Conservation (phyloP, 1,140 invertebrate species). For the Sycophila sp. region DNA sequence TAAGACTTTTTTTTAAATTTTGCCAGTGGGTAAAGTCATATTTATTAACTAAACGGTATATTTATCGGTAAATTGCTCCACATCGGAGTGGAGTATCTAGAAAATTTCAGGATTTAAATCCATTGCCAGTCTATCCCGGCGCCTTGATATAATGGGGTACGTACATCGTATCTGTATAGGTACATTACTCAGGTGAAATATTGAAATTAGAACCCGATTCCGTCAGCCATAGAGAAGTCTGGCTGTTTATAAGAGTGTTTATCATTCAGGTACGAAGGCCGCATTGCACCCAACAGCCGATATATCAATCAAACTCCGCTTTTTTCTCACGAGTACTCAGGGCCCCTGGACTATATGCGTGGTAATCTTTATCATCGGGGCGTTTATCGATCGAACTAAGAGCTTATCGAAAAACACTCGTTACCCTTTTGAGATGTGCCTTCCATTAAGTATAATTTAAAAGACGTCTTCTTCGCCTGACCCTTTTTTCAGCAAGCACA, state of each 20-base stretch:
- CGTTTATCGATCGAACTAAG: not conserved
- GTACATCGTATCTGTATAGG: not conserved
- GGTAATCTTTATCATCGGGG: not conserved
- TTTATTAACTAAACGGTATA: constrained; percentile 19
- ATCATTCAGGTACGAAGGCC: not conserved
- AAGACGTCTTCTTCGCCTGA: too few species aligned
- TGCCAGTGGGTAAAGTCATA: too few species aligned
- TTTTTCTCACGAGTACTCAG: too few species aligned
- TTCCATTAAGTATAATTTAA: too few species aligned
- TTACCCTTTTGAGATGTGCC: too few species aligned
- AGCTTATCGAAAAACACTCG: too few species aligned
- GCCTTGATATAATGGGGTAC: not conserved
- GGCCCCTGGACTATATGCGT: too few species aligned
- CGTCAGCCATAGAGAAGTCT: constrained; percentile 1
- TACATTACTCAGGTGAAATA: constrained; percentile 15
- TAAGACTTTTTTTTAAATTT: too few species aligned
- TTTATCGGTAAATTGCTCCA: constrained; percentile 21
- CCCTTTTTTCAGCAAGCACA: too few species aligned
- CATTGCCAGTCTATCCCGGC: not conserved
- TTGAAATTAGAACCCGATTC: constrained; percentile 30
- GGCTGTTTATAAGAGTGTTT: not conserved
- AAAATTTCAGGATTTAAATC: not conserved
- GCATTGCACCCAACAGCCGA: not conserved
- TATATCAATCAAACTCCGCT: constrained; percentile 17
- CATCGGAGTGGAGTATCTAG: not conserved